phyloP scores from a whole-genome alignment of 1,140 invertebrate genomes.

The Aphelenchoides besseyi region DNA sequence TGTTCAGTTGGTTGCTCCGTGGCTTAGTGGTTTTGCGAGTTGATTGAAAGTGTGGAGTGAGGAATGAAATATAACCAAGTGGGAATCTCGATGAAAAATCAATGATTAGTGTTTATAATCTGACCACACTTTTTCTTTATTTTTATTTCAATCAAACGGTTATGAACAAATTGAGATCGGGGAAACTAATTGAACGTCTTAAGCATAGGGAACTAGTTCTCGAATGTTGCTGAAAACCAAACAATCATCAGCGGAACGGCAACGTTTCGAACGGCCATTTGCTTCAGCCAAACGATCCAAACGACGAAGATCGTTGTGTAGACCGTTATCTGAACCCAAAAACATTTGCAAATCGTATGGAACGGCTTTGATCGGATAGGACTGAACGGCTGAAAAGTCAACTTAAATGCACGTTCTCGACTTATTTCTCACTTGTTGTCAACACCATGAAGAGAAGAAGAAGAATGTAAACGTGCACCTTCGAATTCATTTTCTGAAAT shows the following conservation, averaged over 20 bases:
- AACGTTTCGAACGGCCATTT: neutral
- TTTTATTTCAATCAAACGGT: neutral
- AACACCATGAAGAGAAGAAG: no score
- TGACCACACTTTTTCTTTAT: neutral
- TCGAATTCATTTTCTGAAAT: no score
- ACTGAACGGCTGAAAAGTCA: conserved; percentile 6
- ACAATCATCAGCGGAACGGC: neutral
- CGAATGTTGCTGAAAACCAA: neutral
- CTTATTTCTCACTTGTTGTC: no score
- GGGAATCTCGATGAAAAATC: neutral
- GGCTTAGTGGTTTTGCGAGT: neutral
- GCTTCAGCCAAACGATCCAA: conserved; percentile 4
- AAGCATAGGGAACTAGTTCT: neutral
- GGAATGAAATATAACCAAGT: neutral
- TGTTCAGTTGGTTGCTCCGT: neutral
- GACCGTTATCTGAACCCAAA: neutral
- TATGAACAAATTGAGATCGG: neutral
- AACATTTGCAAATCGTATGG: neutral
- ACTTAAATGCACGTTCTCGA: no score
- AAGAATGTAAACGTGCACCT: no score
- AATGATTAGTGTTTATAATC: neutral
- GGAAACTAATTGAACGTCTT: neutral
- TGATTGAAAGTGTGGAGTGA: neutral
- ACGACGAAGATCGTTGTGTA: neutral
- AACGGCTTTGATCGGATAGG: conserved; percentile 5